Percentiles rank a stretch among this genome's conserved stretches.
These are phyloP conservation scores for Strix aluco DNA, from an alignment of 2,113 vertebrate species.

Conservation along the genomic window DNA sequence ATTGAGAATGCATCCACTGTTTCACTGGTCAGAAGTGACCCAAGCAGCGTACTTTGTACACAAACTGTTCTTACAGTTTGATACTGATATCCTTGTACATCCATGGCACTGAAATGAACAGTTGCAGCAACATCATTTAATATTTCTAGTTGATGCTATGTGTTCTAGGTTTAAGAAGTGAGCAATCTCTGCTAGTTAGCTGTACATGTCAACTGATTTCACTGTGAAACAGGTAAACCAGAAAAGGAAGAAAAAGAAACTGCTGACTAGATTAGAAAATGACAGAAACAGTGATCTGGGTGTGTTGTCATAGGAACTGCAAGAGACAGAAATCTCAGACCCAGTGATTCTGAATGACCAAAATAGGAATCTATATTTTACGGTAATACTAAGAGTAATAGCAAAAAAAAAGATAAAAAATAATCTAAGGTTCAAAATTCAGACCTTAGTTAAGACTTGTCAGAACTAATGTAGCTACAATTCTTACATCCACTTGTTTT, in stretches of 20 bases:
- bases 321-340: not conserved
- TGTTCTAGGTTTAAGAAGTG: not conserved
- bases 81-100: accelerated
- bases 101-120: not conserved
- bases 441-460: not conserved
- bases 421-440: not conserved
- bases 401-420: not conserved
- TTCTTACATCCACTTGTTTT: not conserved
- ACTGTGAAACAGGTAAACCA: not conserved
- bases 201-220: not conserved
- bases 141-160: not conserved
- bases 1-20: not conserved
- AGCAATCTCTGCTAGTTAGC: not conserved
- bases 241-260: not conserved
- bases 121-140: not conserved
- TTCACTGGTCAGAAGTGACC: not conserved
- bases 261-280: not conserved
- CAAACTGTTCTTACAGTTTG: not conserved
- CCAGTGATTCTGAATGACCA: not conserved
- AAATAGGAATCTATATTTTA: not conserved
- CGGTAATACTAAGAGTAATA: not conserved
- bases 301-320: constrained; percentile 51
- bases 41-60: accelerated
- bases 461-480: not conserved
- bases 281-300: not conserved